A percentile compares a stretch with the other conserved stretches of the same genome.
These are phyloP conservation scores for Melanotus villosus DNA, from an alignment of 2,888 invertebrate genomes.

Conservation along the genomic window DNA sequence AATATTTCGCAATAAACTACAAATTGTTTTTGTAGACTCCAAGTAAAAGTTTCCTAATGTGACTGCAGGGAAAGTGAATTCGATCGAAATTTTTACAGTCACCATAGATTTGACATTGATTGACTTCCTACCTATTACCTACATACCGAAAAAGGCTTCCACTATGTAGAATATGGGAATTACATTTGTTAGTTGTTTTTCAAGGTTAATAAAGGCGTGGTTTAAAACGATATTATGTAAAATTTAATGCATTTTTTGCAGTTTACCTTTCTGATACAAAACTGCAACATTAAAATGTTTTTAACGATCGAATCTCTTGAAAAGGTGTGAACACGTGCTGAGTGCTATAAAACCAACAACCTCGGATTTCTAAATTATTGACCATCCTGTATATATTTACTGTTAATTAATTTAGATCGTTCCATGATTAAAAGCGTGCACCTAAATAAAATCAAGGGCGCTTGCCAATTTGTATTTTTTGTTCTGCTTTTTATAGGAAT, in stretches of 20 bases:
- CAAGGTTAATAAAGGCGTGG: conserved; percentile 11
- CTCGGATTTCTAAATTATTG: too few species aligned
- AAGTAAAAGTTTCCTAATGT: neutral
- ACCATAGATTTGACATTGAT: conserved; percentile 6
- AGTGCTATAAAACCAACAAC: too few species aligned
- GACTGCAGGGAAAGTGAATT: neutral
- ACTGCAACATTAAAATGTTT: too few species aligned
- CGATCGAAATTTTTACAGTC: conserved; percentile 7
- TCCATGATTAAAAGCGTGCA: too few species aligned
- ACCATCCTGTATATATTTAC: too few species aligned
- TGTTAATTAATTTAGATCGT: too few species aligned
- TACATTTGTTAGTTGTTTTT: conserved; percentile 1
- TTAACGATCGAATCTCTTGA: too few species aligned
- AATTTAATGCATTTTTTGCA: neutral
- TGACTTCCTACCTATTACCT: conserved; percentile 20
- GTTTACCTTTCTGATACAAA: too few species aligned
- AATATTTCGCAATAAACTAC: too few species aligned
- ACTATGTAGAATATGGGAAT: conserved; percentile 11
- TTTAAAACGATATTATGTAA: neutral
- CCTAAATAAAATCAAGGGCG: conserved; percentile 16
- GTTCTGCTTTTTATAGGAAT: neutral
- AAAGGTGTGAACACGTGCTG: too few species aligned
- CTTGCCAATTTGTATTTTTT: conserved; percentile 1
- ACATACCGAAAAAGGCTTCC: conserved; percentile 9
- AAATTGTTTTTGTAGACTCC: too few species aligned